Evolutionary conservation across 1,140 invertebrate species (phyloP), one percentile per base, ranked within the genome.

Genomic region (Centruroides sculpturatus): DNA sequence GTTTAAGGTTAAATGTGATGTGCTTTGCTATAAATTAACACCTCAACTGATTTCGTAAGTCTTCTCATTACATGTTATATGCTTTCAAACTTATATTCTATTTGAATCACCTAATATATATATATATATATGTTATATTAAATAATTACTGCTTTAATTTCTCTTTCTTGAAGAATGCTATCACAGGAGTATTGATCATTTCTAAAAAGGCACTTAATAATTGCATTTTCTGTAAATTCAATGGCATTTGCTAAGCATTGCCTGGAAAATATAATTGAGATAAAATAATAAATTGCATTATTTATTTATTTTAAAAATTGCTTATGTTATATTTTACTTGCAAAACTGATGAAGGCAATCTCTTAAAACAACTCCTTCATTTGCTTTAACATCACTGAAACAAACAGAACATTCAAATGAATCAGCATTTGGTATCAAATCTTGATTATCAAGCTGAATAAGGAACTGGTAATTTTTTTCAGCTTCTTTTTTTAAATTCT

Each of bases 291-390:
- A 23, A 23, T 23, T 23, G 23, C 23, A 23, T 23, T 23, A 23
- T 23, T 23, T 23, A 23, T 23, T 23, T 23, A 23, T 23, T 23
- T 23, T 23, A 23, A 23, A 23, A 23, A 23, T 23, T 23, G 23
- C 2, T 23, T 23, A 23, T 23, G 2, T 41, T 41, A 41, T 13
- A 49, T 63, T 70, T 72, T 73, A 86, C 85, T 78, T 82, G 77
- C 92, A 96, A 73, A 94, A 94, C 61, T 81, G 78, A 73, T 96
- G 92, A 10, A 94, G 80, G 77, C 92, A 96, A 68, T 95, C 89
- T 61, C 88, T 77, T 12, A 95, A 76, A 8, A 88, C 80, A 8
- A 89, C 83, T 10, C 91, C 91, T 61, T 85, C 79, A 3, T 79
- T 76, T 3, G 74, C 70, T n/a, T 71, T 71, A 68, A 86, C 83